phyloP scores from a whole-genome alignment of 2,797 vertebrate species.

The Tenualosa thibaudeaui region DNA sequence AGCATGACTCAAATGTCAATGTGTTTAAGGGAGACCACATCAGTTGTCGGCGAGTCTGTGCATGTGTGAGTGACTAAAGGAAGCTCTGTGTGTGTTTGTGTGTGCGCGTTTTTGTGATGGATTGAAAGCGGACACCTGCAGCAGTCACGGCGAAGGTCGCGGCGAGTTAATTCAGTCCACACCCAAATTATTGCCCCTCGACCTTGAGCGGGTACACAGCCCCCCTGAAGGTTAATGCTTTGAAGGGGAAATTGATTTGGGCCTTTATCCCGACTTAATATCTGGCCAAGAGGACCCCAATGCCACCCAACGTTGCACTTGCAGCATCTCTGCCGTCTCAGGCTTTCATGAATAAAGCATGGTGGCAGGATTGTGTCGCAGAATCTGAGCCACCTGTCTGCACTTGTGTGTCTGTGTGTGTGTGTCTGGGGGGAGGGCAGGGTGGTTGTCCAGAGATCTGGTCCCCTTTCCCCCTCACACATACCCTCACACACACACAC shows the following conservation, averaged over 20 bases:
- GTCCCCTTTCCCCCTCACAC: conserved; percentile 28
- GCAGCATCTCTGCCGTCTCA: conserved; percentile 49
- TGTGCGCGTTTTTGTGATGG: conserved; percentile 31
- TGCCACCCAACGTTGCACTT: conserved; percentile 51
- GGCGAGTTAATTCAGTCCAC: conserved; percentile 60
- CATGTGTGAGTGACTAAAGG: neutral
- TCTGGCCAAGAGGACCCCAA: conserved; percentile 30
- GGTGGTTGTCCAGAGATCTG: conserved; percentile 33
- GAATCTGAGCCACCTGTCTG: conserved; percentile 67
- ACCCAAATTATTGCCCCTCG: conserved; percentile 66
- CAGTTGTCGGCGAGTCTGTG: neutral
- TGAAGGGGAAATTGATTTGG: conserved; percentile 66
- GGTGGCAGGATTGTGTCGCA: conserved; percentile 57
- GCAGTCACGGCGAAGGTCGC: conserved; percentile 62
- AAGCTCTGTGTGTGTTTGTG: neutral
- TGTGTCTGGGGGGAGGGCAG: neutral
- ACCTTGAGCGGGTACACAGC: conserved; percentile 70
- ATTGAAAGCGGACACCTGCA: conserved; percentile 46
- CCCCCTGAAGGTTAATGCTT: conserved; percentile 71
- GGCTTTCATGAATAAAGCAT: conserved; percentile 72
- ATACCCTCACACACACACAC: neutral
- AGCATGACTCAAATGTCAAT: conserved; percentile 11
- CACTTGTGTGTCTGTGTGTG: neutral
- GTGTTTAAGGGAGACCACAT: neutral
- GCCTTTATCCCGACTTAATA: conserved; percentile 62